A percentile compares a stretch with the other conserved stretches of the same genome.
Conservation (phyloP, 2,888 invertebrate species). For the Ectobius pallidus region DNA sequence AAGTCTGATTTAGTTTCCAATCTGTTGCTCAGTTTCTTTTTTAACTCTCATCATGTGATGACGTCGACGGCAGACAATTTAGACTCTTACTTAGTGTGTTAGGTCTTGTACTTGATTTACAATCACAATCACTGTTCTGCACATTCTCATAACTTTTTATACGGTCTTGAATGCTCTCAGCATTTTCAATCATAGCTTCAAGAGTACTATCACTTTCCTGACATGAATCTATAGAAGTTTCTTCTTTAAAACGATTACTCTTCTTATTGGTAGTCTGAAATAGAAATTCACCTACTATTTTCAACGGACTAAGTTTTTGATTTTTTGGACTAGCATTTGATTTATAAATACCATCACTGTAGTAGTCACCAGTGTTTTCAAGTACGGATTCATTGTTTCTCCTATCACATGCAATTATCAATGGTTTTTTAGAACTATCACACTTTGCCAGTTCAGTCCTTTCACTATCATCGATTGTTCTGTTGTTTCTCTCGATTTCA, state of each 20-base stretch:
- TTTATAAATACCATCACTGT: conserved; percentile 42
- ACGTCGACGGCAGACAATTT: no score
- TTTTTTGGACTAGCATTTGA: conserved; percentile 49
- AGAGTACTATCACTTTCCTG: no score
- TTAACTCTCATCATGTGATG: no score
- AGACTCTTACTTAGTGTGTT: no score
- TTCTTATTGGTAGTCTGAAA: conserved; percentile 50
- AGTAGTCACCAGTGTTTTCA: conserved; percentile 41
- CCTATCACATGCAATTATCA: conserved; percentile 15
- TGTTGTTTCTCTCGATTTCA: conserved; percentile 47
- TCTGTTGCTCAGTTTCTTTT: no score
- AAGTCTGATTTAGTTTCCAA: no score
- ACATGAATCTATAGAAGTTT: background rate
- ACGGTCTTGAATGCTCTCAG: no score
- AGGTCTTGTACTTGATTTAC: no score
- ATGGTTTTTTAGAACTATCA: background rate
- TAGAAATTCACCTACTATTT: conserved; percentile 56
- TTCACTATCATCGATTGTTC: conserved; percentile 19
- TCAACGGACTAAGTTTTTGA: conserved; percentile 54
- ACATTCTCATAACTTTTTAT: no score
- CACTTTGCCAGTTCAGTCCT: conserved; percentile 27
- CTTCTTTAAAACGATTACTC: conserved; percentile 9
- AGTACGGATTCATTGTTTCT: background rate
- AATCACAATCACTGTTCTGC: no score
- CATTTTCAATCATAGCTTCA: no score